Percentiles rank a stretch among this genome's conserved stretches.
Conservation (phyloP, 64 coral and sea anemone species). For the Montipora efflorescens region DNA sequence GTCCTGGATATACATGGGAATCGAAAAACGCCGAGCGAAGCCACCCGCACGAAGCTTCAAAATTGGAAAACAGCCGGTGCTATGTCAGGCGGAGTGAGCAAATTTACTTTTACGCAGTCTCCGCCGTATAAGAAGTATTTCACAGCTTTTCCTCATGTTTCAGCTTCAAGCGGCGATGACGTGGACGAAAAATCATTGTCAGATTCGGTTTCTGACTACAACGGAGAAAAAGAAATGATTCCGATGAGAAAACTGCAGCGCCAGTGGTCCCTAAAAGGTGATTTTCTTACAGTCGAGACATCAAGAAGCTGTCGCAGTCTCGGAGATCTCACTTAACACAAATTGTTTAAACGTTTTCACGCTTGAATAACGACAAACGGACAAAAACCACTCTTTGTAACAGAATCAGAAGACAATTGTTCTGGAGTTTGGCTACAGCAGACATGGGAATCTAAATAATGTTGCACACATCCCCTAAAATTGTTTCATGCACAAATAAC, state of each 20-base stretch:
- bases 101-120: constrained; percentile 25
- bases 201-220: not conserved
- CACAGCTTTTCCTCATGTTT: not conserved
- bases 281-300: not conserved
- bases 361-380: not conserved
- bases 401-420: too few relatives aligned
- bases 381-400: too few relatives aligned
- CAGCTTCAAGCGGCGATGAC: not conserved
- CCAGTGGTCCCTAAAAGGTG: not conserved
- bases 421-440: too few relatives aligned
- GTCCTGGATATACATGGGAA: constrained; percentile 7
- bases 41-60: not conserved
- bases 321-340: not conserved
- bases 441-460: too few relatives aligned
- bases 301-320: not conserved
- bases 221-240: constrained; percentile 34
- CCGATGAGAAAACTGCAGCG: constrained; percentile 1
- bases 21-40: not conserved
- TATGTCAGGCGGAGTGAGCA: not conserved
- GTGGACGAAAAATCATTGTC: not conserved
- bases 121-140: not conserved
- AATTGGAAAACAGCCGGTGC: constrained; percentile 12
- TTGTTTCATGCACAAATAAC: too few relatives aligned
- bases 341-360: not conserved
- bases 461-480: too few relatives aligned